phyloP scores from a whole-genome alignment of 2,113 vertebrate species.

The Corythaixoides concolor region DNA sequence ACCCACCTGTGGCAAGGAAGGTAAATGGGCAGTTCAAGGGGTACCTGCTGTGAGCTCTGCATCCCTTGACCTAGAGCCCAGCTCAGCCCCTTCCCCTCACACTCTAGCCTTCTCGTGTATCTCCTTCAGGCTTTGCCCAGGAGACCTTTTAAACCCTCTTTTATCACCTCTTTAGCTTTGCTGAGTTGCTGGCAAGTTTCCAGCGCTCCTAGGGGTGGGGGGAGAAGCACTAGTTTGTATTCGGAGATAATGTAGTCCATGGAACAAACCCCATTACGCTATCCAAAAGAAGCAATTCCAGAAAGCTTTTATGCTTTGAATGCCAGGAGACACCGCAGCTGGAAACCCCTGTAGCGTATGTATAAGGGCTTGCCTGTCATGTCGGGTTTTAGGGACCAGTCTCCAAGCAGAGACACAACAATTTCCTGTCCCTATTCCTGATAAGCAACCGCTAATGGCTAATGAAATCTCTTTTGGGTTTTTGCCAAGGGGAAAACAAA shows the following conservation, averaged over 20 bases:
- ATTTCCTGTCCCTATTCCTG: neutral
- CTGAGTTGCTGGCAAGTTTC: neutral
- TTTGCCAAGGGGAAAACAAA: constrained; percentile 39
- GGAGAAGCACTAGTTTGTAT: neutral
- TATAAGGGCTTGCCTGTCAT: neutral
- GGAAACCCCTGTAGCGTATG: neutral
- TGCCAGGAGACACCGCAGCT: neutral
- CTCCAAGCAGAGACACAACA: neutral
- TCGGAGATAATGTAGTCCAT: neutral
- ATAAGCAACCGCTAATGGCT: neutral
- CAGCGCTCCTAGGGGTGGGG: neutral
- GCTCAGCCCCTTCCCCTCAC: neutral
- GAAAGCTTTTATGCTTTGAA: neutral
- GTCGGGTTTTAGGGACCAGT: neutral
- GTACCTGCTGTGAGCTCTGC: neutral
- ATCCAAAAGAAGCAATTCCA: neutral
- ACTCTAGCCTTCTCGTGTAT: neutral
- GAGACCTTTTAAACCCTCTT: neutral
- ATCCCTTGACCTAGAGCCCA: neutral
- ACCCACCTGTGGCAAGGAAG: neutral
- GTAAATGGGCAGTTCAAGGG: neutral
- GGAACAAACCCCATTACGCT: neutral
- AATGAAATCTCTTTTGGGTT: constrained; percentile 13
- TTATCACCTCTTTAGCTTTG: neutral
- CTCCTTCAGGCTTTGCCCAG: neutral